Percentiles rank a stretch among this genome's conserved stretches.
Conservation (phyloP, 2,113 vertebrate species). For the Tachysurus vachellii region DNA sequence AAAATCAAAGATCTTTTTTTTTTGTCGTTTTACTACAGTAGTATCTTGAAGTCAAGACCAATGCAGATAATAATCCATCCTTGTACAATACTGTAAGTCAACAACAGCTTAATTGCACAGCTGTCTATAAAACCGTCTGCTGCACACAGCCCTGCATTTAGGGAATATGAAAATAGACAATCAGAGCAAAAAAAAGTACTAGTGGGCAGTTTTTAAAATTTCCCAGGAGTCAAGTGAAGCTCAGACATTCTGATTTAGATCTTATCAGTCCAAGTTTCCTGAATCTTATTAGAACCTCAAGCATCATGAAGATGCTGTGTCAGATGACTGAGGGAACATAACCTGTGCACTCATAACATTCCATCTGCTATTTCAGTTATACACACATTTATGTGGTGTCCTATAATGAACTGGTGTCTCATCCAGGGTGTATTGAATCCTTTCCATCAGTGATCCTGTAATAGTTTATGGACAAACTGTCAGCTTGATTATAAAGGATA, state of each 20-base stretch:
- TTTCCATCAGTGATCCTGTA: not conserved
- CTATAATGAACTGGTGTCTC: not conserved
- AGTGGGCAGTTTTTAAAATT: not conserved
- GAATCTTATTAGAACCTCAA: not conserved
- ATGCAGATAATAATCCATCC: constrained; percentile 7
- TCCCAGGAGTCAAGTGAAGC: not conserved
- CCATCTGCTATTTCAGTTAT: not conserved
- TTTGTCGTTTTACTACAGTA: not conserved
- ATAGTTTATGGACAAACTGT: not conserved
- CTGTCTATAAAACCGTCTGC: not conserved
- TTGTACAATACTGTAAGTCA: not conserved
- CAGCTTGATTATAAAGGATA: not conserved
- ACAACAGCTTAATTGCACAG: not conserved
- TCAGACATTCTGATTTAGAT: not conserved
- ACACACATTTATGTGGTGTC: not conserved
- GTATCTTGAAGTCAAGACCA: not conserved
- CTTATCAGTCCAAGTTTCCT: too few species aligned
- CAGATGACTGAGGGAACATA: not conserved
- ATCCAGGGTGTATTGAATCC: not conserved
- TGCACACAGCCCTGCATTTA: not conserved
- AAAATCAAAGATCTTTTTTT: not conserved
- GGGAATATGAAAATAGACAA: not conserved
- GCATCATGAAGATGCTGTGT: constrained; percentile 9
- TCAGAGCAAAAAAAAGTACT: not conserved
- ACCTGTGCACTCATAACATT: not conserved